Base-by-base conservation (phyloP, 2,888 invertebrate genomes). In the Callinectes sapidus region DNA sequence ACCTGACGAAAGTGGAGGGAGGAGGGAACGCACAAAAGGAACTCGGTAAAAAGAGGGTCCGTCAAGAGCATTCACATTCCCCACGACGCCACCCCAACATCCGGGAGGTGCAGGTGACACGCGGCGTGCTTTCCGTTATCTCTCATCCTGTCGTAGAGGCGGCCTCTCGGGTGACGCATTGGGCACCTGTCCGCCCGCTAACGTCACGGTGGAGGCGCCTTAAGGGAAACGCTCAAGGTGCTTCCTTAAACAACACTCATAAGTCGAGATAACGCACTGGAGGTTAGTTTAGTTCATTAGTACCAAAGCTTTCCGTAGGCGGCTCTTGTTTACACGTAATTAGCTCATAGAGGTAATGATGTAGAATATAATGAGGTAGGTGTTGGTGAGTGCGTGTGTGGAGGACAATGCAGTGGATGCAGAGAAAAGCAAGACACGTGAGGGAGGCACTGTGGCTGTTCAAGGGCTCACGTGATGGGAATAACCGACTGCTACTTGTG, bases 61-160 rank as follows among this genome's bases (percentile, higher is more conserved):
- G 81, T 81, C 35, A 35, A 23, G 81, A 81, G 81, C n/a, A 32
- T 81, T 81, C 81, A 81, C 81, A 81, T 81, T 81, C 81, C 81
- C 32, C 81, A 35, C 2, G 81, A 35, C 81, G 35, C 35, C n/a
- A 71, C 32, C 32, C 81, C 18, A 81, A 81, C 81, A 81, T 81
- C 81, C 81, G 81, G 81, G 81, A 81, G 71, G 81, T 35, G 81
- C 81, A 81, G 81, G 81, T 81, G 81, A 81, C 81, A 71, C n/a
- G 81, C 81, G 35, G 14, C 35, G 35, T 81, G 81, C 35, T 81
- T 81, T 81, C 81, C 81, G 81, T 81, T 81, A 81, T 35, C 81
- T 81, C 81, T 16, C 81, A 35, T 81, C 81, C 35, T 81, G 35
- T 35, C 10, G 35, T 35, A n/a, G 23, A n/a, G 10, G 71, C 16